These are phyloP conservation scores for Dromaius novaehollandiae DNA, from an alignment of 2,113 vertebrate species.

Conservation along the genomic window DNA sequence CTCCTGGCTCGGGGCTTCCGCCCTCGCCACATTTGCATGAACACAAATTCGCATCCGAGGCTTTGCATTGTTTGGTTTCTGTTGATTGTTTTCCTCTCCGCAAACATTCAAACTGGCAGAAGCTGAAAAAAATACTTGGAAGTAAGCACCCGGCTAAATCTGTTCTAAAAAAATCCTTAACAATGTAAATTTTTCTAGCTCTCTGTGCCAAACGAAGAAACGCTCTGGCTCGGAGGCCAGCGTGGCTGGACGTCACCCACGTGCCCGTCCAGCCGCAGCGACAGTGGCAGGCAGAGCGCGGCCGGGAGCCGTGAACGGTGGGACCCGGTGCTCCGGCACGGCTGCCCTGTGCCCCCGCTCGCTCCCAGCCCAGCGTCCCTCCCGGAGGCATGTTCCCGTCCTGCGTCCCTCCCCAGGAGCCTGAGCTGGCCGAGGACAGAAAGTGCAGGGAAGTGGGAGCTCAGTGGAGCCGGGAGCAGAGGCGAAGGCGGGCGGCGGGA, in stretches of 20 bases:
- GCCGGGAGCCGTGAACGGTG: too few species aligned
- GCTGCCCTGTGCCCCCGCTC: accelerated
- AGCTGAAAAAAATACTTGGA: not conserved
- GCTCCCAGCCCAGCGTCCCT: not conserved
- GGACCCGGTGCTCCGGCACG: too few species aligned
- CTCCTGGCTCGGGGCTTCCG: accelerated
- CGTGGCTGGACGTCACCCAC: accelerated
- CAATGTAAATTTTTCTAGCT: constrained; percentile 2
- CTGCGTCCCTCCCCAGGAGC: not conserved
- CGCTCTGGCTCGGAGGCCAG: accelerated
- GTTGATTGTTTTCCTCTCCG: not conserved
- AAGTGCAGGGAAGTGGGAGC: not conserved
- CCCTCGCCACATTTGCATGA: not conserved
- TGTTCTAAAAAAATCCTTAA: not conserved
- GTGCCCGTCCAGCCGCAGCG: too few species aligned
- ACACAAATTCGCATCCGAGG: not conserved
- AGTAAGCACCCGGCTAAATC: not conserved
- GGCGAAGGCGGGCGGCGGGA: not conserved
- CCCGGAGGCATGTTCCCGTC: not conserved
- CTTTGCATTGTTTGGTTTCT: not conserved
- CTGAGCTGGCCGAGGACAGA: accelerated
- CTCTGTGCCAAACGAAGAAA: not conserved
- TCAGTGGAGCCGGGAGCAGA: not conserved
- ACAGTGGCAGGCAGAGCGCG: too few species aligned
- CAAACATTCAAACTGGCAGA: not conserved